These are phyloP conservation scores for Alca torda DNA, from an alignment of 2,797 vertebrate genomes.

Conservation along the genomic window DNA sequence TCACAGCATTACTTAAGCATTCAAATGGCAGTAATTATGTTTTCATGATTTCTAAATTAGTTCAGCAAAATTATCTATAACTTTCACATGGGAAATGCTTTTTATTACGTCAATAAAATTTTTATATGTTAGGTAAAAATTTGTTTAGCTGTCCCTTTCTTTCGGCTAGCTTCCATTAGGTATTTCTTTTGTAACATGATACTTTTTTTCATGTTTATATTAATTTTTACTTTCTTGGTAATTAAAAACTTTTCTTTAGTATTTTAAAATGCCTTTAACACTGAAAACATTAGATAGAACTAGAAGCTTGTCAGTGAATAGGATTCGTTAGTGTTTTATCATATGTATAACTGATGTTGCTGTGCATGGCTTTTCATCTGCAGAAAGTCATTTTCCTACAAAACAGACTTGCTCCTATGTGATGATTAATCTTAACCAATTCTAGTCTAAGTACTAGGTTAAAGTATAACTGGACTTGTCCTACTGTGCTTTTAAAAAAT, in stretches of 20 bases:
- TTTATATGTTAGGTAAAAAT: constrained; percentile 37
- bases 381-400: not conserved
- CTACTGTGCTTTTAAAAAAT: not conserved
- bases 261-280: not conserved
- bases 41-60: constrained; percentile 70
- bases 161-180: not conserved
- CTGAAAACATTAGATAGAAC: not conserved
- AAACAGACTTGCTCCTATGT: not conserved
- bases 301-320: not conserved
- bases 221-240: not conserved
- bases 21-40: constrained; percentile 66
- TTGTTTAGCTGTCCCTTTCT: constrained; percentile 1
- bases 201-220: not conserved
- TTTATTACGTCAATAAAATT: constrained; percentile 68
- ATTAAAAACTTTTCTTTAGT: not conserved
- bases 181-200: not conserved
- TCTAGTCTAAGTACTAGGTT: not conserved
- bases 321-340: not conserved
- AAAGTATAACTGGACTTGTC: not conserved
- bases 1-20: constrained; percentile 61
- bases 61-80: constrained; percentile 52
- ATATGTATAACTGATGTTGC: not conserved
- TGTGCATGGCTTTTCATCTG: not conserved
- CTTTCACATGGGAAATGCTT: constrained; percentile 54
- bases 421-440: not conserved